Evolutionary conservation across 2,797 vertebrate genomes (phyloP).

Genomic region (Acrossocheilus fasciatus): DNA sequence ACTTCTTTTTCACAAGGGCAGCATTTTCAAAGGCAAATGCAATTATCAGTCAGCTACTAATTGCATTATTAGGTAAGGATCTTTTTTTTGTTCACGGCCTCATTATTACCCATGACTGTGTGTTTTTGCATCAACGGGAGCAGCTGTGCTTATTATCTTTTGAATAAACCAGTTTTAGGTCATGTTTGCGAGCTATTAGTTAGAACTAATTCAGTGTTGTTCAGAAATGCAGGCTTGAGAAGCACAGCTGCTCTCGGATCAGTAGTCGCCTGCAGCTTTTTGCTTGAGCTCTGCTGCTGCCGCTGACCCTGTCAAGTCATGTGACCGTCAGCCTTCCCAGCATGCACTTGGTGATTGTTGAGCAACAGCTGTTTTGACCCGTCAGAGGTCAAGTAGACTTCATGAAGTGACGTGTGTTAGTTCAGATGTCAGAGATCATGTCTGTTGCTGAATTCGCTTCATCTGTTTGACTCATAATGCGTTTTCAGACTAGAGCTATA

Average conservation of each 20-base stretch:
- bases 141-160: conserved; percentile 26
- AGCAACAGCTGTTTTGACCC: conserved; percentile 5
- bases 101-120: conserved; percentile 6
- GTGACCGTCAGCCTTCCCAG: conserved; percentile 4
- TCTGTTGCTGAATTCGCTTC: neutral
- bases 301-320: conserved; percentile 4
- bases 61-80: neutral
- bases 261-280: neutral
- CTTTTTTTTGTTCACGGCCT: conserved; percentile 21
- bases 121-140: neutral
- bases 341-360: conserved; percentile 9
- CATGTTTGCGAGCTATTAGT: neutral
- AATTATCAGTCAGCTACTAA: neutral
- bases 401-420: neutral
- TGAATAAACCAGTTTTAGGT: neutral
- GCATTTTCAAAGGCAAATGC: neutral
- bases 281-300: neutral
- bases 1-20: neutral
- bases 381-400: neutral
- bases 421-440: neutral
- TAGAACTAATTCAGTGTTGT: neutral
- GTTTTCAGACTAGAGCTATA: neutral
- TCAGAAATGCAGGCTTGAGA: neutral
- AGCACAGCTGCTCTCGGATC: conserved; percentile 25
- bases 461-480: neutral